A percentile compares a stretch with the other conserved stretches of the same genome.
These are phyloP conservation scores for Phoeniculus purpureus DNA, from an alignment of 2,797 vertebrate species.

Conservation along the genomic window DNA sequence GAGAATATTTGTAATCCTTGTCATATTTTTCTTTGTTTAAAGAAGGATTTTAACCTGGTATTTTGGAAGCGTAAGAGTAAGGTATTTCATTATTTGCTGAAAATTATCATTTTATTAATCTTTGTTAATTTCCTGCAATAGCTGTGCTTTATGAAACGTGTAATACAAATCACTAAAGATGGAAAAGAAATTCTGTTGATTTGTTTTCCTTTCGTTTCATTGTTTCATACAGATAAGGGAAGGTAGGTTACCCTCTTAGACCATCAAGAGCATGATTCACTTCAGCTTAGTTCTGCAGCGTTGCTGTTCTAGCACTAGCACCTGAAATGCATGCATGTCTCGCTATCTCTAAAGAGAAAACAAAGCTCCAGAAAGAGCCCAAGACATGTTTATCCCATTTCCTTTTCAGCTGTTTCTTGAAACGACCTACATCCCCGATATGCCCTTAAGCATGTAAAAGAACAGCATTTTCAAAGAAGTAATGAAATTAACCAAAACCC, in stretches of 20 bases:
- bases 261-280: background rate
- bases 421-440: background rate
- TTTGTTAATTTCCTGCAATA: slow-evolving; percentile 29
- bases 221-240: background rate
- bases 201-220: background rate
- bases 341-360: background rate
- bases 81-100: background rate
- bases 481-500: fast-evolving
- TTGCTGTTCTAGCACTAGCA: background rate
- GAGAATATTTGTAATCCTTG: background rate
- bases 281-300: background rate
- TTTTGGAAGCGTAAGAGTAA: background rate
- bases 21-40: background rate
- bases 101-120: background rate
- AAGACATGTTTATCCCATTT: background rate
- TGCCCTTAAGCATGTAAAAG: background rate
- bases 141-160: background rate
- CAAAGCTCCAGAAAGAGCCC: background rate
- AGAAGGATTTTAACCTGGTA: background rate
- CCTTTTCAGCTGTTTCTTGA: background rate
- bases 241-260: background rate
- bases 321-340: fast-evolving
- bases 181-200: background rate
- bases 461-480: background rate
- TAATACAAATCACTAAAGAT: background rate